Evolutionary conservation across 2,888 invertebrate species (phyloP), one percentile per base, ranked within the genome.

Genomic region (Ormia ochracea): DNA sequence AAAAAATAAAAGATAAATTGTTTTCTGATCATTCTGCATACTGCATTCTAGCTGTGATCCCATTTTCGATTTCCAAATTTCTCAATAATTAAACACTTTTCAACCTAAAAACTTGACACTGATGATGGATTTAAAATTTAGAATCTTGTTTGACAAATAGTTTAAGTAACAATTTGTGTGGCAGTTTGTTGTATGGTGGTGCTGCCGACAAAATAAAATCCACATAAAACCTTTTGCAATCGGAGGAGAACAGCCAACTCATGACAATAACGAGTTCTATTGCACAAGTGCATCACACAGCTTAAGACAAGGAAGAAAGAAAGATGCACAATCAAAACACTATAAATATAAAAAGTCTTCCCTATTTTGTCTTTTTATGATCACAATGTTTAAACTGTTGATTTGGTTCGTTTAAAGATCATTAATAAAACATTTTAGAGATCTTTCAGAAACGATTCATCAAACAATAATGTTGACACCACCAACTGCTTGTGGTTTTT

Each of bases 1-100:
- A 4, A 61, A n/a, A 17, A 38, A 2, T 31, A 78, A 65, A 85
- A 87, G 87, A 87, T 85, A 86, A 87, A 87, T 87, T 85, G 77
- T 33, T 86, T 85, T 85, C 85, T 84, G 87, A 87, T 87, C 85
- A 66, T 33, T 43, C 33, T 17, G 41, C 38, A 52, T 12, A 38
- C n/a, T n/a, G n/a, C 26, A 31, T 48, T 43, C 9, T 9, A 38
- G 59, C n/a, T 31, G 17, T 43, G 19, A 54, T 63, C 17, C 41
- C 63, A 19, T 33, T 21, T 48, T 48, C n/a, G 28, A 41, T 41
- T 50, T 17, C 3, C 4, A 48, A 50, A 36, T 50, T 33, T 31
- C 3, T 38, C 3, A 28, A n/a, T 52, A 21, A 56, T 45, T 4
- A 14, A 52, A 66, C 38, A 48, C 17, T 69, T 69, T 45, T 43